phyloP scores from a whole-genome alignment of 2,888 invertebrate species.

The Polydrusus tereticollis region DNA sequence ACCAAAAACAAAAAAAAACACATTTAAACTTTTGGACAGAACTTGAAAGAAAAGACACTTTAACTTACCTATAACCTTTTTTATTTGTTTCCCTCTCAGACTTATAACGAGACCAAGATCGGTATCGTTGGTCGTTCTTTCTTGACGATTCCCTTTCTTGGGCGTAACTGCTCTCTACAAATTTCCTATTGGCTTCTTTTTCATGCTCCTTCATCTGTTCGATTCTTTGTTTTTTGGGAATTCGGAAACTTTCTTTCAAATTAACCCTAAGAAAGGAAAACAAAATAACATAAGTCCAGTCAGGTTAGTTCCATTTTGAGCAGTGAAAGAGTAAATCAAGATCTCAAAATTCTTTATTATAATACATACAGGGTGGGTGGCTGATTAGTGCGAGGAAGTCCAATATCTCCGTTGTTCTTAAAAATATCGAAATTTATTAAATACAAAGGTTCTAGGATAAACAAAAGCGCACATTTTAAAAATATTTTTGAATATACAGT shows the following conservation, averaged over 20 bases:
- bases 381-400: too few relatives aligned
- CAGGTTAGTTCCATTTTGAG: too few relatives aligned
- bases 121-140: constrained; percentile 50
- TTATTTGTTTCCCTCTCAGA: constrained; percentile 54
- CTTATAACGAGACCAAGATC: constrained; percentile 53
- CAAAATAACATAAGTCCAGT: not conserved
- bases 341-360: too few relatives aligned
- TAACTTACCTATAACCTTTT: constrained; percentile 49
- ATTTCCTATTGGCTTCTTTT: constrained; percentile 82
- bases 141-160: constrained; percentile 53
- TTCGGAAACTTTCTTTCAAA: constrained; percentile 85
- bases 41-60: not conserved
- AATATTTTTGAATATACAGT: too few relatives aligned
- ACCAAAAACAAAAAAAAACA: too few relatives aligned
- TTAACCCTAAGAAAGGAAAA: constrained; percentile 64
- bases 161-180: constrained; percentile 56
- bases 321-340: too few relatives aligned
- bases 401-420: too few relatives aligned
- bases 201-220: constrained; percentile 97
- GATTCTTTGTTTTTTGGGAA: constrained; percentile 93
- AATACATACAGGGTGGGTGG: too few relatives aligned
- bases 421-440: too few relatives aligned
- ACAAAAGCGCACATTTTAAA: too few relatives aligned
- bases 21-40: too few relatives aligned
- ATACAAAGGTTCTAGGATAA: too few relatives aligned